Percentiles rank a stretch among this genome's conserved stretches.
Evolutionary conservation across 2,888 invertebrate genomes (phyloP).

Genomic region (Drosophila gaucha): DNA sequence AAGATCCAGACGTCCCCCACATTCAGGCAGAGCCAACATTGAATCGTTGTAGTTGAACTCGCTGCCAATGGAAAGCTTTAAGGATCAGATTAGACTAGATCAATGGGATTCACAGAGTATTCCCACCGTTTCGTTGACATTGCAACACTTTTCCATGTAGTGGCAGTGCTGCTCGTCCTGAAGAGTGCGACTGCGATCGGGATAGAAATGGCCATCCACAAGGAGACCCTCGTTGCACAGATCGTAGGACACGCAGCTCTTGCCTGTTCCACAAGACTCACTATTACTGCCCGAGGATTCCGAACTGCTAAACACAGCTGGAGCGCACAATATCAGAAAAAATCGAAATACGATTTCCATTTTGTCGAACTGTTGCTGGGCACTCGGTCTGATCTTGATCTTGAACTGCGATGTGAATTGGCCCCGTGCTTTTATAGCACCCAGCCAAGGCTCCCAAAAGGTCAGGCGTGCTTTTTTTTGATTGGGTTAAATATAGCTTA

Average conservation of each 20-base stretch:
- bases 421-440: conserved; percentile 42
- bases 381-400: conserved; percentile 51
- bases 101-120: no score
- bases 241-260: conserved; percentile 56
- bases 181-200: conserved; percentile 54
- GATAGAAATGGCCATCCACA: conserved; percentile 56
- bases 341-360: conserved; percentile 8
- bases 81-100: neutral
- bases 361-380: neutral
- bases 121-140: conserved; percentile 43
- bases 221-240: conserved; percentile 60
- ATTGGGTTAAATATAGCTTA: conserved; percentile 59
- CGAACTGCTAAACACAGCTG: neutral
- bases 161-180: conserved; percentile 53
- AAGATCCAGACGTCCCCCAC: conserved; percentile 53
- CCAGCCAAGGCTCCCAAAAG: conserved; percentile 11
- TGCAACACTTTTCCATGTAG: conserved; percentile 66
- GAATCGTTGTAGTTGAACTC: conserved; percentile 3
- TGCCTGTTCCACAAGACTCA: conserved; percentile 42
- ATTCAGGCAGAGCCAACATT: conserved; percentile 11
- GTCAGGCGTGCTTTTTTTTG: conserved; percentile 22
- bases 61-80: conserved; percentile 2
- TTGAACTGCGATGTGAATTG: conserved; percentile 34
- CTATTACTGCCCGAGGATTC: no score
- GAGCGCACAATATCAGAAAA: neutral